Evolutionary conservation across 2,888 invertebrate genomes (phyloP).

Genomic region (Noctua fimbriata): DNA sequence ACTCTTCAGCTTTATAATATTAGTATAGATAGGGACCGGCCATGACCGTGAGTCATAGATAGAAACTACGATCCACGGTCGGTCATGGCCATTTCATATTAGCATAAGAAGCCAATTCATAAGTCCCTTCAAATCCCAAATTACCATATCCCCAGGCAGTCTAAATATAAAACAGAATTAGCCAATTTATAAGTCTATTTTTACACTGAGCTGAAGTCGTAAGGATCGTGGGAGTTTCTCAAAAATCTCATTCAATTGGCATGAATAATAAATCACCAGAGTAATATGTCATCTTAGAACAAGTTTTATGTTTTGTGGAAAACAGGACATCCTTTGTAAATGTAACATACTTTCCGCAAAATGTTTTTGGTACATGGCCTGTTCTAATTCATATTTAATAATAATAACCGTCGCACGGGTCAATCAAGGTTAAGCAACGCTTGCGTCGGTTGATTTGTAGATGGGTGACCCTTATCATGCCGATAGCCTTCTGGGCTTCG

Average conservation of each 20-base stretch:
- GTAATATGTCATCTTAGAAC: conserved; percentile 26
- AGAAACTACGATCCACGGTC: not conserved
- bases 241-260: conserved; percentile 46
- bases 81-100: conserved; percentile 5
- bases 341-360: not conserved
- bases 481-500: not conserved
- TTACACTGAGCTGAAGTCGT: conserved; percentile 25
- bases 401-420: not conserved
- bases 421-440: not conserved
- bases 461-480: not conserved
- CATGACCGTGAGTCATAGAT: not conserved
- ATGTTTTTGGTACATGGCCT: not conserved
- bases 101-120: conserved; percentile 16
- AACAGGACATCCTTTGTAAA: conserved; percentile 2
- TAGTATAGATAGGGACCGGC: not conserved
- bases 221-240: conserved; percentile 38
- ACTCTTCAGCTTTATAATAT: no score
- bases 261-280: conserved; percentile 42
- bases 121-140: conserved; percentile 28
- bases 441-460: not conserved
- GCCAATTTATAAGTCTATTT: conserved; percentile 45
- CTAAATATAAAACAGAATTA: conserved; percentile 45
- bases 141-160: conserved; percentile 37
- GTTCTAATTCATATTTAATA: no score
- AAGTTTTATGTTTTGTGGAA: conserved; percentile 26